Evolutionary conservation across 2,797 vertebrate species (phyloP).

Genomic region (Odontamblyopus lacepedii): DNA sequence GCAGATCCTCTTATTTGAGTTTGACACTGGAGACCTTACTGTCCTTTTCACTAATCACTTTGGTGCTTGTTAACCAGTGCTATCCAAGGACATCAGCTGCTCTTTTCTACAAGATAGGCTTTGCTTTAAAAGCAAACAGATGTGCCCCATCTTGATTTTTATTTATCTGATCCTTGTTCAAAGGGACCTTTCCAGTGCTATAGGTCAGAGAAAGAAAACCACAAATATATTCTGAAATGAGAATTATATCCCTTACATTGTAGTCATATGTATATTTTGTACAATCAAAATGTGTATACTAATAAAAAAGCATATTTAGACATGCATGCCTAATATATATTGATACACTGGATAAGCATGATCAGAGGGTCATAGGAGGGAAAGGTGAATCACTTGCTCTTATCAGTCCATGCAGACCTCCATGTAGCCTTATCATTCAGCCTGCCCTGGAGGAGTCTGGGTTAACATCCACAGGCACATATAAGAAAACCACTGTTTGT

Average conservation of each 20-base stretch:
- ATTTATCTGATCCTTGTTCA: slow-evolving; percentile 17
- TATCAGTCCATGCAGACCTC: slow-evolving; percentile 54
- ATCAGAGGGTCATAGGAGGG: slow-evolving; percentile 28
- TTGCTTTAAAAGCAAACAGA: slow-evolving; percentile 18
- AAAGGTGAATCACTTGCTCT: slow-evolving; percentile 39
- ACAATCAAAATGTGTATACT: background rate
- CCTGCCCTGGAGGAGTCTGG: slow-evolving; percentile 37
- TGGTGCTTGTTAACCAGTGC: slow-evolving; percentile 16
- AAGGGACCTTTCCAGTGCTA: slow-evolving; percentile 9
- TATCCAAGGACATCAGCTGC: slow-evolving; percentile 28
- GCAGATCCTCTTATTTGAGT: slow-evolving; percentile 10
- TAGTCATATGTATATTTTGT: background rate
- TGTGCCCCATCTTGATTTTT: slow-evolving; percentile 7
- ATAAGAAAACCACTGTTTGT: slow-evolving; percentile 36
- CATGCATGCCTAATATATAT: background rate
- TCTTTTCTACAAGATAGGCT: slow-evolving; percentile 30
- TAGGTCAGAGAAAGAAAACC: slow-evolving; percentile 15
- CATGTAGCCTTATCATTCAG: slow-evolving; percentile 31
- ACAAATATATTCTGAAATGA: background rate
- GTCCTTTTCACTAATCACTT: background rate
- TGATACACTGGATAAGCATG: slow-evolving; percentile 2
- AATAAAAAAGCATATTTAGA: background rate
- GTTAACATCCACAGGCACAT: slow-evolving; percentile 23
- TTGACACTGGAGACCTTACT: background rate
- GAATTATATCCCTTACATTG: background rate